Evolutionary conservation across 2,888 invertebrate genomes (phyloP).

Genomic region (Galerucella calmariensis): DNA sequence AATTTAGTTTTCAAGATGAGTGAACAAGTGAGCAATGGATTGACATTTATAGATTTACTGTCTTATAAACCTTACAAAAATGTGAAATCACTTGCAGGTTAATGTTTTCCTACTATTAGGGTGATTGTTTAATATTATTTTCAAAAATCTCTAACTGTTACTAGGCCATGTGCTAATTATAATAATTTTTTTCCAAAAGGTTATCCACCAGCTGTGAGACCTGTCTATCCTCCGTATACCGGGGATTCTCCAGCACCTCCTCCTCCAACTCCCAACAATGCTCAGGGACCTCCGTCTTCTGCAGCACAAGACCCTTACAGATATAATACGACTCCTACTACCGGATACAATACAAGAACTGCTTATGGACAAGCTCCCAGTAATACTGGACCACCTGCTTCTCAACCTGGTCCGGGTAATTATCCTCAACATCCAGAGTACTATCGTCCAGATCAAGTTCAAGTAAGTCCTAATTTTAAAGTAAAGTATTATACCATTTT

Average conservation of each 20-base stretch:
- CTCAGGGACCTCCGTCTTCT: conserved; percentile 56
- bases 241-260: conserved; percentile 65
- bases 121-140: not conserved
- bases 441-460: conserved; percentile 67
- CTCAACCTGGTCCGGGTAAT: conserved; percentile 63
- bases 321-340: conserved; percentile 57
- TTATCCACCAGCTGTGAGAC: conserved; percentile 76
- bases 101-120: not conserved
- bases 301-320: conserved; percentile 62
- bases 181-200: conserved; percentile 39
- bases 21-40: conserved; percentile 12
- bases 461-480: conserved; percentile 30
- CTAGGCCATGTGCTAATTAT: not conserved
- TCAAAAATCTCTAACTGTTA: not conserved
- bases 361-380: conserved; percentile 60
- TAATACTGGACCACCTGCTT: conserved; percentile 63
- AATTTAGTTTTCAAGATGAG: not conserved
- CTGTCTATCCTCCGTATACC: conserved; percentile 81
- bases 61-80: conserved; percentile 9
- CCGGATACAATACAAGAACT: conserved; percentile 61
- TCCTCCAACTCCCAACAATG: conserved; percentile 57
- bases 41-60: conserved; percentile 8
- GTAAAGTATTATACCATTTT: not conserved
- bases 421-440: conserved; percentile 70
- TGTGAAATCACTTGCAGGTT: conserved; percentile 9